phyloP scores from a whole-genome alignment of 2,888 invertebrate species.

The Drosophila nigricruria region DNA sequence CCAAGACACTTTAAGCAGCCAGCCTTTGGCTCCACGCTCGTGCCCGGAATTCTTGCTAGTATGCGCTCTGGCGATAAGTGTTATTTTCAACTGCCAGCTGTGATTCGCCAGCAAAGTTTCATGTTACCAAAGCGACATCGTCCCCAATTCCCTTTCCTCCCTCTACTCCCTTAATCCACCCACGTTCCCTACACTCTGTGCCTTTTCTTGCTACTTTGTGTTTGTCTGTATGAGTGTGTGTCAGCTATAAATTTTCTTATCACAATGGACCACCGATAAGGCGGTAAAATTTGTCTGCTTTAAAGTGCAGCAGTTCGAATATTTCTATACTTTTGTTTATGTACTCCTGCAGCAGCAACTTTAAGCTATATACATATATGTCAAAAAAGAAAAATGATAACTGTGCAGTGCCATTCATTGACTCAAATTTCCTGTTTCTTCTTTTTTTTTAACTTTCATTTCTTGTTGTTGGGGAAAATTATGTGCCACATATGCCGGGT shows the following conservation, averaged over 20 bases:
- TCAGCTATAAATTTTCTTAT: slow-evolving; percentile 70
- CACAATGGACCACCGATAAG: slow-evolving; percentile 53
- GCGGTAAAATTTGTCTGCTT: slow-evolving; percentile 57
- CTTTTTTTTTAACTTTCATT: neutral
- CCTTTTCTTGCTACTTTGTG: slow-evolving; percentile 27
- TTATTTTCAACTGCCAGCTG: slow-evolving; percentile 78
- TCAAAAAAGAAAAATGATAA: slow-evolving; percentile 25
- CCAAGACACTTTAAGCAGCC: slow-evolving; percentile 8
- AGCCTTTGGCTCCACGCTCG: neutral
- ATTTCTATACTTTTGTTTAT: slow-evolving; percentile 20
- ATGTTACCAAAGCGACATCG: slow-evolving; percentile 65
- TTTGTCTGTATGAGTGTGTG: slow-evolving; percentile 27
- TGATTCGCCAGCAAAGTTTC: slow-evolving; percentile 74
- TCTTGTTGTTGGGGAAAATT: slow-evolving; percentile 30
- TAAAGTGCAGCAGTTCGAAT: slow-evolving; percentile 47
- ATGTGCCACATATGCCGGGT: slow-evolving; percentile 48
- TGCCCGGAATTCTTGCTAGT: slow-evolving; percentile 20
- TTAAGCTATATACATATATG: slow-evolving; percentile 8
- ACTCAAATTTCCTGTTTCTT: slow-evolving; percentile 28
- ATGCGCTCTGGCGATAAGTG: slow-evolving; percentile 66
- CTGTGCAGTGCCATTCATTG: slow-evolving; percentile 19
- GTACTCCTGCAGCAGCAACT: slow-evolving; percentile 22
- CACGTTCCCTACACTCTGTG: slow-evolving; percentile 15
- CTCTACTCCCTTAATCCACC: neutral
- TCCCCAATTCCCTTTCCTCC: slow-evolving; percentile 4